Percentiles rank a stretch among this genome's conserved stretches.
These are phyloP conservation scores for Otocyon megalotis DNA, from an alignment of 2,113 vertebrate genomes.

Conservation along the genomic window DNA sequence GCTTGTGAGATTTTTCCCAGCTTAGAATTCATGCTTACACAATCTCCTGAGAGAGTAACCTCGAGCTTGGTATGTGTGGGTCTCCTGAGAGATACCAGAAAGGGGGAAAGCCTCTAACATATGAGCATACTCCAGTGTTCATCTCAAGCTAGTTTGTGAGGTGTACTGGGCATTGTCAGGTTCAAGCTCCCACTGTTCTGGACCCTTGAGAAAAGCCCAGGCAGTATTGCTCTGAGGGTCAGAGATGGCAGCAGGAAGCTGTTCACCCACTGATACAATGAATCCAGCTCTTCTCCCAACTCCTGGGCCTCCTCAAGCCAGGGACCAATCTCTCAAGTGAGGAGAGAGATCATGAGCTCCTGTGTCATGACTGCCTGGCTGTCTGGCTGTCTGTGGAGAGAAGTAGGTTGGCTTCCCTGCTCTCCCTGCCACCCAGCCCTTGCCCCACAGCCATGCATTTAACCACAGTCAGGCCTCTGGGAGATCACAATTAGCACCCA, in stretches of 20 bases:
- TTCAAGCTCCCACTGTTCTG: not conserved
- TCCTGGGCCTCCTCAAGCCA: not conserved
- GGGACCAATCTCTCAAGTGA: not conserved
- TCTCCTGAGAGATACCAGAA: not conserved
- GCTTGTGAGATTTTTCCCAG: not conserved
- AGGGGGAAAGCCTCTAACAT: fast-evolving
- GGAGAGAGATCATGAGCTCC: not conserved
- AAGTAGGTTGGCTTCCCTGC: not conserved
- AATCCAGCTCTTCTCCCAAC: not conserved
- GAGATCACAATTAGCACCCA: not conserved
- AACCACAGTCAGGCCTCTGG: not conserved
- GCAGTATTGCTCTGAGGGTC: not conserved
- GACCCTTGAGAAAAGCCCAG: not conserved
- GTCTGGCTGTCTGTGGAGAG: not conserved
- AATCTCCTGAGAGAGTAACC: not conserved
- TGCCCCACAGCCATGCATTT: not conserved
- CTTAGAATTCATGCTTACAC: not conserved
- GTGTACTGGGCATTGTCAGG: not conserved
- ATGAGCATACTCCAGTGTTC: fast-evolving
- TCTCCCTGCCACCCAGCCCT: not conserved
- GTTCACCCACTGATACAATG: not conserved
- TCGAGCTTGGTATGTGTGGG: not conserved
- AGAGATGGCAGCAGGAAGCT: not conserved
- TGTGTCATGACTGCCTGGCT: not conserved
- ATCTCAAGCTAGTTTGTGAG: not conserved